Evolutionary conservation across 2,888 invertebrate genomes (phyloP), one percentile per base, ranked within the genome.

Genomic region (Watsonalla cultraria): DNA sequence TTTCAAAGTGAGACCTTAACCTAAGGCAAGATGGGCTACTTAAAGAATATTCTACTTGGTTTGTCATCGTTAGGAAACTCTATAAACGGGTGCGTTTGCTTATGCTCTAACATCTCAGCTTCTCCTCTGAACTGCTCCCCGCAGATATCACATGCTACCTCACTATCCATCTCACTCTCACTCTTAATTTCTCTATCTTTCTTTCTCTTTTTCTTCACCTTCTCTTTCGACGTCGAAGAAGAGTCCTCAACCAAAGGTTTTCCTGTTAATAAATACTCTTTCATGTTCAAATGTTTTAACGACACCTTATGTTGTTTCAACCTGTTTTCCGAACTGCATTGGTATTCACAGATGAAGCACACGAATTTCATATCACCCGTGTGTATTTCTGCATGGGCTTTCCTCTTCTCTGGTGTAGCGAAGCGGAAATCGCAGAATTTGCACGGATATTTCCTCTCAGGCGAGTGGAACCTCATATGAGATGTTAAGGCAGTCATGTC

Each of bases 41-140:
- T 91, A 74, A 90, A 91, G 62, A 91, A 91, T 86, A 91, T 91
- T 59, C 89, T 84, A 72, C 84, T 87, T 0, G 90, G 89, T 24
- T 78, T 87, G 66, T 90, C 90, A 24, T 90, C 91, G 53, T 86
- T 89, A 1, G 90, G 86, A 51, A 91, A 88, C 59, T 88, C 89
- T 51, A 91, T 90, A 57, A 91, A 91, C 0, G 91, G 91, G 54
- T 91, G 91, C 0, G 84, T 87, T 50, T 82, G 78, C 70, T 91
- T 89, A 54, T 91, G 91, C 62, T 82, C 80, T 45, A 81, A 63
- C 91, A 91, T 91, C 39, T 70, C 69, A 51, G 63, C 65, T 56
- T 86, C 84, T 57, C 72, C 80, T 0, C 72, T 51, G 58, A 90
- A 91, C 49, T 65, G 78, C n/a, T 87, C 86, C 13, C 86, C 87